Base-by-base conservation (phyloP, 2,113 vertebrate species). In the Sardina pilchardus region DNA sequence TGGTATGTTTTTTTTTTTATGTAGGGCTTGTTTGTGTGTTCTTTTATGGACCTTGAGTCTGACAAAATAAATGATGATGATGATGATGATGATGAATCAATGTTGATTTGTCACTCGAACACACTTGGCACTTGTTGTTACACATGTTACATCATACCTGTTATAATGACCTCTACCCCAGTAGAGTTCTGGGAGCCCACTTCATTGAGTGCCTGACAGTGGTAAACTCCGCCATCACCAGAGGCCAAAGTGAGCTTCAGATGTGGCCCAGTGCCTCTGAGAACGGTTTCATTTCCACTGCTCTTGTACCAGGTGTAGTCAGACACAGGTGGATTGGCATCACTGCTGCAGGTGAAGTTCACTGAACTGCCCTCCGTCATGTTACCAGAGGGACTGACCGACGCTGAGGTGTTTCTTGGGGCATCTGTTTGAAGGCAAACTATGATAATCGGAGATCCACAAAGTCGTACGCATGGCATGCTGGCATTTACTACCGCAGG, bases 331-430 rank as follows among this genome's bases (percentile, higher is more conserved):
- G 59, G 59, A 24, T n/a, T 63, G 59, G 59, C 59, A 63, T 63
- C 59, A 63, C 59, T 63, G 59, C n/a, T 63, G 59, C 59, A 63
- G 59, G 59, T n/a, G 24, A 63, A 24, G 0, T 24, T 63, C 19
- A 63, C n/a, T n/a, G 21, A 87, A 84, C 56, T 85, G 30, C 84
- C 86, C 50, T 83, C 88, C 0, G 4, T 4, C 4, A 0, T 1
- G 1, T 42, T 42, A 71, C 34, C 81, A 78, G 59, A 53, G 2
- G 6, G 3, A 47, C 56, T 85, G 71, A 87, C 17, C 2, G 45
- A 83, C 78, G 85, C 84, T 16, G 75, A 75, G 0, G 80, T 42
- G 6, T 48, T 84, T 44, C 75, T 26, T 6, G 87, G 85, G 50
- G 42, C 10, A 78, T 85, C 86, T 85, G 17, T 50, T 50, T 56